phyloP scores from a whole-genome alignment of 2,113 vertebrate species.

The Corythornis madagascariensis region DNA sequence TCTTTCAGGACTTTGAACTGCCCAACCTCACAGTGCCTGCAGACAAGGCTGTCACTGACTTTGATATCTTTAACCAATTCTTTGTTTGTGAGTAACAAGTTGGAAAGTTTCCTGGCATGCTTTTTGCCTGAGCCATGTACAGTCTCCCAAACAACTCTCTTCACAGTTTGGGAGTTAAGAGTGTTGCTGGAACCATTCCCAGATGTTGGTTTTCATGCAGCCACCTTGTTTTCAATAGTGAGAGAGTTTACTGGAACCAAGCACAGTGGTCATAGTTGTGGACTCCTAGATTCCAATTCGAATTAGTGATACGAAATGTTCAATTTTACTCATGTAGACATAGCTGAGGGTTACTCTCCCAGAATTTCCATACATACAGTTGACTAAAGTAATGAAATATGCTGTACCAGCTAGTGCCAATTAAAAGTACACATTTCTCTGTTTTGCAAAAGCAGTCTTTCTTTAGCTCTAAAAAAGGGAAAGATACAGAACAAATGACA shows the following conservation, averaged over 20 bases:
- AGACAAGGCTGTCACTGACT: background rate
- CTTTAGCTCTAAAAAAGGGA: background rate
- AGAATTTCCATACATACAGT: background rate
- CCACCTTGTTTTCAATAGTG: background rate
- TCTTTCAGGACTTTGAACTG: background rate
- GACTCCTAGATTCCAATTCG: background rate
- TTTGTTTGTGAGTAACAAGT: background rate
- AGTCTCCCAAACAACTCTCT: background rate
- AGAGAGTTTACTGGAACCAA: background rate
- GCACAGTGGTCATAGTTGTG: background rate
- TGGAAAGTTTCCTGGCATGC: background rate
- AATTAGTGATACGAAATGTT: background rate
- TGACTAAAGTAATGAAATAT: background rate
- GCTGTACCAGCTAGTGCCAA: background rate
- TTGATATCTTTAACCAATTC: background rate
- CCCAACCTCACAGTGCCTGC: background rate
- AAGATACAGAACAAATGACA: background rate
- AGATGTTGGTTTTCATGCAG: background rate
- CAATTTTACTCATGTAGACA: background rate
- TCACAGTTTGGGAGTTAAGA: background rate
- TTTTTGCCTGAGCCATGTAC: background rate
- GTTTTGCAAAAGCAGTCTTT: background rate
- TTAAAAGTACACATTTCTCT: background rate
- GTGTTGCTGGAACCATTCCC: background rate
- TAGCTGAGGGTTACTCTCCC: background rate